Percentiles rank a stretch among this genome's conserved stretches.
phyloP scores from a whole-genome alignment of 2,113 vertebrate species.

The Platysteira castanea region DNA sequence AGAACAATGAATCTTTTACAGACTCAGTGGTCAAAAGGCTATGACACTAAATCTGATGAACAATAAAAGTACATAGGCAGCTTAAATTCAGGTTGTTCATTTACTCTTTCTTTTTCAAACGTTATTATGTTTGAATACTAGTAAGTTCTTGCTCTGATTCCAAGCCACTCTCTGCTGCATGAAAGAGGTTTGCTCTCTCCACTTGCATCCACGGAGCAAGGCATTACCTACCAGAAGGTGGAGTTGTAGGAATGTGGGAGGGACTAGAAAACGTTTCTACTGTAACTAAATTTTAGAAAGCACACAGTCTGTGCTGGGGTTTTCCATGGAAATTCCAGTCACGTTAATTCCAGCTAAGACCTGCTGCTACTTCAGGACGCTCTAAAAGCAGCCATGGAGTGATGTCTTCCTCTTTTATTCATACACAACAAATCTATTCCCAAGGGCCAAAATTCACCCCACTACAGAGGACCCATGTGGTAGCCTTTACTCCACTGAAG shows the following conservation, averaged over 20 bases:
- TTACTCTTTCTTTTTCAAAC: background rate
- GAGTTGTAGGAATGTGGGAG: conserved; percentile 48
- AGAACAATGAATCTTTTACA: background rate
- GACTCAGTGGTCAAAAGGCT: background rate
- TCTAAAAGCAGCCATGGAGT: conserved; percentile 20
- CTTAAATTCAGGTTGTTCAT: background rate
- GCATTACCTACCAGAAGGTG: conserved; percentile 36
- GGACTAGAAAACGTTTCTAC: background rate
- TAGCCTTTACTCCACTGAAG: background rate
- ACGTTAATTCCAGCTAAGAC: background rate
- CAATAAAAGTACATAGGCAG: background rate
- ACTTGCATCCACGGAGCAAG: background rate
- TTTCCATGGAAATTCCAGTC: conserved; percentile 29
- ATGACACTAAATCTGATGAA: background rate
- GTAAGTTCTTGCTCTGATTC: background rate
- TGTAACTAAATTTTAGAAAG: background rate
- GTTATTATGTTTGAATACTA: background rate
- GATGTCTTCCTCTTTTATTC: conserved; percentile 36
- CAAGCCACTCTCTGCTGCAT: background rate
- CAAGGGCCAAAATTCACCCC: background rate
- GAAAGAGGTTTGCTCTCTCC: background rate
- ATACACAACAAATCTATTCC: background rate
- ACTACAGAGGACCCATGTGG: background rate
- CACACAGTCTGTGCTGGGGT: background rate
- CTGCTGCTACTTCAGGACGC: conserved; percentile 40